These are phyloP conservation scores for Napeogenes sylphis DNA, from an alignment of 2,888 invertebrate species.

Conservation along the genomic window DNA sequence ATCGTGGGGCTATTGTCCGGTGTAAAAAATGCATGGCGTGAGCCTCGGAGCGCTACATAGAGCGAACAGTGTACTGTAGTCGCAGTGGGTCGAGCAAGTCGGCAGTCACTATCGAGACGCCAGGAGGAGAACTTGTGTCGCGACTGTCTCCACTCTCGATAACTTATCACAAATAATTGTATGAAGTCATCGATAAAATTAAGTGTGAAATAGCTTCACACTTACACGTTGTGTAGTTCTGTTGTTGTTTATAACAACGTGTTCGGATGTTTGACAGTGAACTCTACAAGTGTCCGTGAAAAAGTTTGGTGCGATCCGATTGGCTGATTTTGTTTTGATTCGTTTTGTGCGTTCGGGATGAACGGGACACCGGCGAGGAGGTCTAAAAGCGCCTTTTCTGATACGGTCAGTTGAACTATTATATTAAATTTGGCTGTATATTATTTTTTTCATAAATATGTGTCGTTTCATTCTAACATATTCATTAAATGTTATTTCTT, in stretches of 20 bases:
- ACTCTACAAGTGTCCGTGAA: slow-evolving; percentile 70
- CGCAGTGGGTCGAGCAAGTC: slow-evolving; percentile 17
- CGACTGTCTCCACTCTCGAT: slow-evolving; percentile 52
- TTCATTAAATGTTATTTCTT: background rate
- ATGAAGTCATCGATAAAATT: slow-evolving; percentile 75
- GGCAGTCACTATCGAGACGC: slow-evolving; percentile 54
- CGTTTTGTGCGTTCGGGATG: slow-evolving; percentile 52
- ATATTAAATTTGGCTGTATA: background rate
- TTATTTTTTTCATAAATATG: background rate
- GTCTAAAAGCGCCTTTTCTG: slow-evolving; percentile 72
- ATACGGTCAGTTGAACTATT: slow-evolving; percentile 54
- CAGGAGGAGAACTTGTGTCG: slow-evolving; percentile 48
- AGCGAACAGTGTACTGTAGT: slow-evolving; percentile 23
- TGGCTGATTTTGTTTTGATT: slow-evolving; percentile 59
- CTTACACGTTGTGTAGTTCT: slow-evolving; percentile 28
- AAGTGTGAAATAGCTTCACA: slow-evolving; percentile 41
- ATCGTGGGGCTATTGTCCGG: slow-evolving; percentile 59
- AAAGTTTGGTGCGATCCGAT: slow-evolving; percentile 62
- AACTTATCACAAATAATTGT: slow-evolving; percentile 70
- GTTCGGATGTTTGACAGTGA: slow-evolving; percentile 54
- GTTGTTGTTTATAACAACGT: slow-evolving; percentile 34
- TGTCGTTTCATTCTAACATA: background rate
- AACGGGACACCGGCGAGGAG: slow-evolving; percentile 71
- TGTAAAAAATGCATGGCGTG: slow-evolving; percentile 63
- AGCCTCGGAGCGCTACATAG: slow-evolving; percentile 35